Base-by-base conservation (phyloP, 2,888 invertebrate species). In the Spodoptera exigua region DNA sequence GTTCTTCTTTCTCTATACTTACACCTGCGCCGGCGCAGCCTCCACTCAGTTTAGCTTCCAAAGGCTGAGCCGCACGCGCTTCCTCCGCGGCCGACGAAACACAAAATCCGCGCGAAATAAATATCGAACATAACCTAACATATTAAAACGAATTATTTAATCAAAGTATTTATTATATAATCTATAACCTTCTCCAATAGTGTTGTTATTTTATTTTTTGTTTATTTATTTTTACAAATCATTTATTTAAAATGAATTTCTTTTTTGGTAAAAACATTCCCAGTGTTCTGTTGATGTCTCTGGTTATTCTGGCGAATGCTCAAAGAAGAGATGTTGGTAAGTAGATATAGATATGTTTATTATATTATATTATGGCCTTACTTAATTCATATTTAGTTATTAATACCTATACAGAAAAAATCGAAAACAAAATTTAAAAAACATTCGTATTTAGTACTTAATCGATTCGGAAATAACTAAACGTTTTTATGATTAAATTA, bases 321-420 rank as follows among this genome's bases (percentile, higher is more conserved):
- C 94, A 94, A 82, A 91, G 91, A 78, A 87, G 89, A 84, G 91
- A 93, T 79, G 86, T 87, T 80, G 94, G 94, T 94, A 72, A 91
- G 93, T 88, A 49, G 7, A n/a, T n/a, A n/a, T n/a, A n/a, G n/a
- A 27, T 27, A 9, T 27, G 27, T 27, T 27, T 27, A n/a, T n/a
- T n/a, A n/a, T n/a, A n/a, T n/a, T n/a, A n/a, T n/a, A n/a, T n/a
- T n/a, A n/a, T n/a, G n/a, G n/a, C n/a, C n/a, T n/a, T n/a, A n/a
- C n/a, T n/a, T n/a, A n/a, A n/a, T n/a, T n/a, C n/a, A n/a, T n/a
- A n/a, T n/a, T n/a, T n/a, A n/a, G n/a, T n/a, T n/a, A n/a, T n/a
- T n/a, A n/a, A n/a, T n/a, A n/a, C n/a, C n/a, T n/a, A n/a, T n/a
- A 21, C 3, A 5, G 5, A 21, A 21, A 21, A 21, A 1, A 21